phyloP scores from a whole-genome alignment of 2,888 invertebrate species.

The Brachylomia viminalis region DNA sequence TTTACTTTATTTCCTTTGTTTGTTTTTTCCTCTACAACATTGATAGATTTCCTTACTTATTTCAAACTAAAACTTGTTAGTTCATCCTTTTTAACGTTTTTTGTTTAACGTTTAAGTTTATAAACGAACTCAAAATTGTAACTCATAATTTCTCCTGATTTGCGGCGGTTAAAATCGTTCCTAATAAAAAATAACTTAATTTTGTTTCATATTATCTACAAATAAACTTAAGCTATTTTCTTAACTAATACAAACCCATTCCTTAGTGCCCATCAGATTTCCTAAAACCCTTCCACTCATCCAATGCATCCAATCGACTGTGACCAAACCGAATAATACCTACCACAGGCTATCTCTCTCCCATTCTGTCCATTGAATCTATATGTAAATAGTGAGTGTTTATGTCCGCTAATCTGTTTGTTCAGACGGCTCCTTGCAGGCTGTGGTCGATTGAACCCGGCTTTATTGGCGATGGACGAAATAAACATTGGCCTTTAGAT shows the following conservation, averaged over 20 bases:
- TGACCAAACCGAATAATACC: not conserved
- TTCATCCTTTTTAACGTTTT: too few species aligned
- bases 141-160: not conserved
- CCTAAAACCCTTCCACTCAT: constrained; percentile 10
- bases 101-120: not conserved
- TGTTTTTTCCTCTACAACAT: too few species aligned
- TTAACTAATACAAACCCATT: not conserved
- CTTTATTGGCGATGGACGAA: constrained; percentile 31
- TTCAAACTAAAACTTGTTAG: too few species aligned
- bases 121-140: not conserved
- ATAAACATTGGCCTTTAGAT: constrained; percentile 11
- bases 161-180: not conserved
- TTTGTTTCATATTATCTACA: not conserved
- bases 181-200: not conserved
- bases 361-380: constrained; percentile 29
- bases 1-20: too few species aligned
- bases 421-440: constrained; percentile 23
- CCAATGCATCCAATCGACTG: constrained; percentile 18
- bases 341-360: not conserved
- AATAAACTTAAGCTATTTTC: not conserved
- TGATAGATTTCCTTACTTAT: too few species aligned
- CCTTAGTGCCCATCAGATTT: not conserved
- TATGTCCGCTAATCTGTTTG: constrained; percentile 52
- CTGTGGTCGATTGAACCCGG: constrained; percentile 7
- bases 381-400: constrained; percentile 41